Conservation (phyloP, 1,140 invertebrate species). For the Bombus huntii region DNA sequence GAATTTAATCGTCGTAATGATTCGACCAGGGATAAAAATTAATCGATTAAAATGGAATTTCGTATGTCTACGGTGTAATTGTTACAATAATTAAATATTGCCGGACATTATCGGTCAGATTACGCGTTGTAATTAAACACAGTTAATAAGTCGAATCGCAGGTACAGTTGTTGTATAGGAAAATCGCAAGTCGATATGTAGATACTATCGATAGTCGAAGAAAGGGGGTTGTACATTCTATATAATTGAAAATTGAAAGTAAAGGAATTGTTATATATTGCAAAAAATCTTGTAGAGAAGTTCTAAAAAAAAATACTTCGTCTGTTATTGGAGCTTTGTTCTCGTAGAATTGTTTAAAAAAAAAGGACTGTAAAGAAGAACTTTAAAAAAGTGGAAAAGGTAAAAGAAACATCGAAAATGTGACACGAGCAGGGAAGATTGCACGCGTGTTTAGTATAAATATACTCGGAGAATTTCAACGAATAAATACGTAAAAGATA, state of each 20-base stretch:
- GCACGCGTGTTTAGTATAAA: neutral
- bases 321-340: neutral
- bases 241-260: slow-evolving; percentile 34
- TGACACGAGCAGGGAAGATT: neutral
- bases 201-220: neutral
- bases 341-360: neutral
- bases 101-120: neutral
- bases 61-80: neutral
- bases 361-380: neutral
- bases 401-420: neutral
- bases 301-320: neutral
- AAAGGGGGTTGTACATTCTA: neutral
- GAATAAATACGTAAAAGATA: neutral
- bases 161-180: neutral
- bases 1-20: neutral
- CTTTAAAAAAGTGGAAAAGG: neutral
- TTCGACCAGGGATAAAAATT: neutral
- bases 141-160: slow-evolving; percentile 7
- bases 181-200: slow-evolving; percentile 1
- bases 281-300: slow-evolving; percentile 5
- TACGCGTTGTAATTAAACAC: slow-evolving; percentile 8
- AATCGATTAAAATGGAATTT: neutral
- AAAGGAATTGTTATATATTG: neutral
- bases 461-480: neutral
- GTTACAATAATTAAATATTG: neutral